Conservation (phyloP, 2,113 vertebrate genomes). For the Ptilorrhoa leucosticta region DNA sequence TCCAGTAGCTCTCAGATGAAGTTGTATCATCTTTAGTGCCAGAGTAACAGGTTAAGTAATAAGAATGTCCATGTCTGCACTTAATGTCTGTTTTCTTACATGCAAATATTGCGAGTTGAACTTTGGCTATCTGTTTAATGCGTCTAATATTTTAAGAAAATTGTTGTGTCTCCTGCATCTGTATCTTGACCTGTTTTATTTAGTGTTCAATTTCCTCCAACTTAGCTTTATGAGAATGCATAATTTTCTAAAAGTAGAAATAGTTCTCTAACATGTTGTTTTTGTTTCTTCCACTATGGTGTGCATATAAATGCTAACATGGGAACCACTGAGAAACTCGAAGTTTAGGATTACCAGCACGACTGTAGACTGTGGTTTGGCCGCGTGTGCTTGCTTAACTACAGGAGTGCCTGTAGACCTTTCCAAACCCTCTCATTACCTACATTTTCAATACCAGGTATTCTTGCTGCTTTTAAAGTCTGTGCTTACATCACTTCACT, state of each 20-base stretch:
- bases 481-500: not conserved
- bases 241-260: not conserved
- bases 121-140: not conserved
- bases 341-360: not conserved
- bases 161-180: not conserved
- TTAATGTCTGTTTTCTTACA: not conserved
- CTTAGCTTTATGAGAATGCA: not conserved
- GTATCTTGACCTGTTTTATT: not conserved
- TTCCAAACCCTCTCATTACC: not conserved
- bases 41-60: not conserved
- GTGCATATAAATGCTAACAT: not conserved
- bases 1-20: not conserved
- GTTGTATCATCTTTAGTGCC: not conserved
- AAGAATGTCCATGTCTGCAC: not conserved
- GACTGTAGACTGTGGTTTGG: not conserved
- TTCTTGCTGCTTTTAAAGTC: not conserved
- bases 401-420: accelerated
- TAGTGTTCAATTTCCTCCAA: not conserved
- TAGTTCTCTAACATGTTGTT: accelerated
- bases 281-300: not conserved
- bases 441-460: not conserved
- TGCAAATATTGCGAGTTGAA: not conserved
- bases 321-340: not conserved
- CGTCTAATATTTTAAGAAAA: not conserved
- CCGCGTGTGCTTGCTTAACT: not conserved